Evolutionary conservation across 53 echinoderm and acorn worm genomes (phyloP).

Genomic region (Actinopyga echinites): DNA sequence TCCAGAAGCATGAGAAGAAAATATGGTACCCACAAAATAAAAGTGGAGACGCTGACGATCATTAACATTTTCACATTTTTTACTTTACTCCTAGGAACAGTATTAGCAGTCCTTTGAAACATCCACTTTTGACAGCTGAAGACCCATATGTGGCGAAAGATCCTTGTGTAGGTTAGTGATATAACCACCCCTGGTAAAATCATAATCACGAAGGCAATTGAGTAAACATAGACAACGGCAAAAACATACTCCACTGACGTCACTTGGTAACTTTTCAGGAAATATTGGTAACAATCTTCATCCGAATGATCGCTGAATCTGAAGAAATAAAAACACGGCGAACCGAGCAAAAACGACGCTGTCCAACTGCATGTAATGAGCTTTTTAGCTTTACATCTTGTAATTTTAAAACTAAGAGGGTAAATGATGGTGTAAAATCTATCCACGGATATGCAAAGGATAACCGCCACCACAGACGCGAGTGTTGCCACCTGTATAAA

Average conservation of each 20-base stretch:
- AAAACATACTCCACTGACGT: not conserved
- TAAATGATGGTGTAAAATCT: constrained; percentile 97
- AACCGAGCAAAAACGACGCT: constrained; percentile 62
- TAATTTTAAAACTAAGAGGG: constrained; percentile 95
- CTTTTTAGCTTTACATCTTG: constrained; percentile 85
- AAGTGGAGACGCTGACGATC: constrained; percentile 80
- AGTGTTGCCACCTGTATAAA: constrained; percentile 82
- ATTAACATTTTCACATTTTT: constrained; percentile 97
- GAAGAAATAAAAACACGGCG: constrained; percentile 90
- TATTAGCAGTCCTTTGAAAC: constrained; percentile 87
- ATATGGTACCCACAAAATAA: constrained; percentile 88
- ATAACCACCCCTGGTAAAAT: constrained; percentile 68
- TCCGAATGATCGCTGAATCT: constrained; percentile 8
- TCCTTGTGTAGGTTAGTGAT: constrained; percentile 61
- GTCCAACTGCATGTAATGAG: constrained; percentile 84
- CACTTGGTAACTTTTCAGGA: not conserved
- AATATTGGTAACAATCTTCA: not conserved
- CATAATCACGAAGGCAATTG: constrained; percentile 62
- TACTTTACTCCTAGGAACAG: constrained; percentile 92
- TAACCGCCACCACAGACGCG: constrained; percentile 74
- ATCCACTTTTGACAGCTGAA: constrained; percentile 67
- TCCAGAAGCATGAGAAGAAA: constrained; percentile 66
- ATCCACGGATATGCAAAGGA: constrained; percentile 83
- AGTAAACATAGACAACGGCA: constrained; percentile 64
- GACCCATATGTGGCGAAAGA: constrained; percentile 91